phyloP scores from a whole-genome alignment of 2,113 vertebrate genomes.

The Irena cyanogastra region DNA sequence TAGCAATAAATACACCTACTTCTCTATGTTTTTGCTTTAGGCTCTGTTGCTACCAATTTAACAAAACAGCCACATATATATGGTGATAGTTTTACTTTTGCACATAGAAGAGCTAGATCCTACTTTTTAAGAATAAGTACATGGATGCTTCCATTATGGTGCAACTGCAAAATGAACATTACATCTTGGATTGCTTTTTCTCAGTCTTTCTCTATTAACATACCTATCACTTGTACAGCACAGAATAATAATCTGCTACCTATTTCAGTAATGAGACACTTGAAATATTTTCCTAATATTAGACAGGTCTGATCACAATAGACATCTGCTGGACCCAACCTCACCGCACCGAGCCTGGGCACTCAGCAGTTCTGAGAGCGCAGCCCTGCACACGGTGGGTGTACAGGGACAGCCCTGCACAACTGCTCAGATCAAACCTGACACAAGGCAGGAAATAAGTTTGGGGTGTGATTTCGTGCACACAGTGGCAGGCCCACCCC shows the following conservation, averaged over 20 bases:
- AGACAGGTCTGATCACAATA: background rate
- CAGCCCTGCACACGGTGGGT: background rate
- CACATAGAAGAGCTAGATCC: background rate
- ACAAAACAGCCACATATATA: background rate
- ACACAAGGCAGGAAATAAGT: background rate
- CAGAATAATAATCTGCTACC: background rate
- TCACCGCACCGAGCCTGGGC: background rate
- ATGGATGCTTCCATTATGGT: background rate
- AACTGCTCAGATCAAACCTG: background rate
- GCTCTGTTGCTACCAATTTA: background rate
- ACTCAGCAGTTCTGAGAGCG: fast-evolving
- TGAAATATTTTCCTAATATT: background rate
- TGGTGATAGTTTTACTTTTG: background rate
- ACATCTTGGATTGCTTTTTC: background rate
- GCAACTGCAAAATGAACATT: background rate
- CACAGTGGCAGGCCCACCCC: background rate
- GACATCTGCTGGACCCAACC: background rate
- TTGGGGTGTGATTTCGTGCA: background rate
- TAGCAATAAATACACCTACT: background rate
- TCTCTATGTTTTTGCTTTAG: background rate
- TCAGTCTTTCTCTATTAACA: background rate
- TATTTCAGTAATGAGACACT: background rate
- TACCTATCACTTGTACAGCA: background rate
- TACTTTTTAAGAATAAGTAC: background rate
- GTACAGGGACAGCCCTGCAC: background rate